Base-by-base conservation (phyloP, 2,888 invertebrate species). In the Pristionchus entomophagus region DNA sequence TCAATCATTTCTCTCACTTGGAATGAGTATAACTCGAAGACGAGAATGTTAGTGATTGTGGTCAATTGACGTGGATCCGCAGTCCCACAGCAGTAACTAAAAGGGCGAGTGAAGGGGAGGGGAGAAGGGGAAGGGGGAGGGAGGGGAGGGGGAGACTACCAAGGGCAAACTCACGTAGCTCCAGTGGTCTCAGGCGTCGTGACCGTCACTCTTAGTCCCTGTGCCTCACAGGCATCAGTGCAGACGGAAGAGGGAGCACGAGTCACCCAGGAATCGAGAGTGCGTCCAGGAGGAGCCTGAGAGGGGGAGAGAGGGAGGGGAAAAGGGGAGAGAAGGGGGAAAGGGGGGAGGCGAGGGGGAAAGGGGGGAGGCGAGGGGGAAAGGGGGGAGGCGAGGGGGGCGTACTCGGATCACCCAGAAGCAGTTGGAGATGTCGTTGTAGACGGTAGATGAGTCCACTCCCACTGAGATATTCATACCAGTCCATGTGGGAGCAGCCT, bases 231-330 rank as follows among this genome's bases (percentile, higher is more conserved):
- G 32, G 22, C 53, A 56, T 81, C 81, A 56, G 81, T 81, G 22
- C 81, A 81, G 8, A 56, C 53, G 2, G 53, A 8, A 38, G 53
- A 56, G 22, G 81, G 81, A 56, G 56, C 35, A n/a, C 81, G 53
- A 56, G 81, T 81, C 10, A 81, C 26, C 35, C 35, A 81, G 32
- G 56, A 17, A 35, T 81, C 53, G 38, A 81, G 53, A 38, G 81
- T 81, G 19, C 81, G 81, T n/a, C 81, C 81, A 38, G 81, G 17
- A 38, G 81, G 81, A 81, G 81, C 53, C 81, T 81, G 12, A 32
- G 56, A 32, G n/a, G 45, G n/a, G 29, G 35, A 56, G 53, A 35
- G 35, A 65, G 32, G 29, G 4, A 17, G 26, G 5, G n/a, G 59
- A 1, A 17, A 29, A n/a, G 14, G 17, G 17, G 65, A 35, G 35